Percentiles rank a stretch among this genome's conserved stretches.
Evolutionary conservation across 2,888 invertebrate genomes (phyloP).

Genomic region (Kuschelorhynchus macadamiae): DNA sequence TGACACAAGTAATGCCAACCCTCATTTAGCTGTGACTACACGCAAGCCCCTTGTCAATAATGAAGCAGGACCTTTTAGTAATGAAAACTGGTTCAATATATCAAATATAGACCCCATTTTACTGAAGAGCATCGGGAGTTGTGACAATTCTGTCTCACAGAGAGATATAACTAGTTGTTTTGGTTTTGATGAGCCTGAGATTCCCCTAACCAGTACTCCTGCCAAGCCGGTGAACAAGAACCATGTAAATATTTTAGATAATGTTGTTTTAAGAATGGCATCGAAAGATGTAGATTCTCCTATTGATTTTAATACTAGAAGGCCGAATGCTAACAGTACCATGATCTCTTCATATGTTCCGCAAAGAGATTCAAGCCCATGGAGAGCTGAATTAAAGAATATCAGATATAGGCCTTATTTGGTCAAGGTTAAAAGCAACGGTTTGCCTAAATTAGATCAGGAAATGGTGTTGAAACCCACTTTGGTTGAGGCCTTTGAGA

Average conservation of each 20-base stretch:
- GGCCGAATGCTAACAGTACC: slow-evolving; percentile 41
- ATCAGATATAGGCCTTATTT: slow-evolving; percentile 28
- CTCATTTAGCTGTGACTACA: too few relatives aligned
- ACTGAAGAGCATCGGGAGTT: slow-evolving; percentile 3
- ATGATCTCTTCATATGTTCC: slow-evolving; percentile 7
- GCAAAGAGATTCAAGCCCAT: slow-evolving; percentile 32
- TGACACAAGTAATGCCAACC: not conserved
- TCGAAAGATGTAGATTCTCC: slow-evolving; percentile 18
- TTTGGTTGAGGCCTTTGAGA: slow-evolving; percentile 34
- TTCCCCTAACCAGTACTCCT: slow-evolving; percentile 14
- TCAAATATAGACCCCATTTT: not conserved
- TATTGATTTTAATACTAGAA: slow-evolving; percentile 19
- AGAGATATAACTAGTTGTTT: slow-evolving; percentile 31
- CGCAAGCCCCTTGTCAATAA: too few relatives aligned
- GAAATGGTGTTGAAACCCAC: slow-evolving; percentile 38
- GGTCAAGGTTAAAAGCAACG: slow-evolving; percentile 38
- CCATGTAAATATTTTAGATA: slow-evolving; percentile 20
- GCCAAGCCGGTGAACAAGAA: not conserved
- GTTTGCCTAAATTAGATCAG: slow-evolving; percentile 41
- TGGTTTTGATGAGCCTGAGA: slow-evolving; percentile 30
- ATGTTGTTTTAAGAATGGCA: slow-evolving; percentile 10
- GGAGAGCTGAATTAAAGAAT: slow-evolving; percentile 26
- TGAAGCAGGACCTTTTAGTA: too few relatives aligned
- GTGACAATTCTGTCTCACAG: slow-evolving; percentile 7
- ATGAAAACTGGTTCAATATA: too few relatives aligned